phyloP scores from a whole-genome alignment of 2,888 invertebrate genomes.

The Epinotia nisella region DNA sequence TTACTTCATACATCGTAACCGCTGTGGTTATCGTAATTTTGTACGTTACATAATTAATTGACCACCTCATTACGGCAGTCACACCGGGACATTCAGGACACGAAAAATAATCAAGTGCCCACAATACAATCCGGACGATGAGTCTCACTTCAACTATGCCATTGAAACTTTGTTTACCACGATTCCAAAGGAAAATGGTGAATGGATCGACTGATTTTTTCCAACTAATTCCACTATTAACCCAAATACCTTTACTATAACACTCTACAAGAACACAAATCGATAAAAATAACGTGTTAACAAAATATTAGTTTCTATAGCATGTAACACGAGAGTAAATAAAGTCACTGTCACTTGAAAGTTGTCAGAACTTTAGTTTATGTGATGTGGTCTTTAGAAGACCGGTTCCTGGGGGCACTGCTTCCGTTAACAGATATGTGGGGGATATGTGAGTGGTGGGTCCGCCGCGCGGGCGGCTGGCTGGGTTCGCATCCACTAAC shows the following conservation, averaged over 20 bases:
- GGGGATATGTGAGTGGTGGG: constrained; percentile 56
- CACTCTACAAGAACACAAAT: constrained; percentile 39
- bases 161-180: constrained; percentile 43
- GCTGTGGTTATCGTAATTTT: constrained; percentile 44
- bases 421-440: constrained; percentile 47
- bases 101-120: constrained; percentile 51
- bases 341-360: constrained; percentile 54
- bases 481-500: constrained; percentile 58
- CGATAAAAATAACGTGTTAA: constrained; percentile 38
- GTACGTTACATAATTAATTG: constrained; percentile 67
- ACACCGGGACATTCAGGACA: constrained; percentile 40
- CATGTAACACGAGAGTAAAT: constrained; percentile 19
- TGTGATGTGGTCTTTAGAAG: constrained; percentile 33
- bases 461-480: constrained; percentile 63
- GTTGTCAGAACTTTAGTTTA: constrained; percentile 24
- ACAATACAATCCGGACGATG: constrained; percentile 28
- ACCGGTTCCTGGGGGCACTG: constrained; percentile 37
- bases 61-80: constrained; percentile 63
- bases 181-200: constrained; percentile 1
- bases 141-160: constrained; percentile 17
- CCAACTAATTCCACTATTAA: constrained; percentile 25
- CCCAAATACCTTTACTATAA: constrained; percentile 40
- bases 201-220: constrained; percentile 10
- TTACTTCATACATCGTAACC: constrained; percentile 24
- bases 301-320: constrained; percentile 27